Conservation (phyloP, 1,140 invertebrate species). For the Whitmania pigra region DNA sequence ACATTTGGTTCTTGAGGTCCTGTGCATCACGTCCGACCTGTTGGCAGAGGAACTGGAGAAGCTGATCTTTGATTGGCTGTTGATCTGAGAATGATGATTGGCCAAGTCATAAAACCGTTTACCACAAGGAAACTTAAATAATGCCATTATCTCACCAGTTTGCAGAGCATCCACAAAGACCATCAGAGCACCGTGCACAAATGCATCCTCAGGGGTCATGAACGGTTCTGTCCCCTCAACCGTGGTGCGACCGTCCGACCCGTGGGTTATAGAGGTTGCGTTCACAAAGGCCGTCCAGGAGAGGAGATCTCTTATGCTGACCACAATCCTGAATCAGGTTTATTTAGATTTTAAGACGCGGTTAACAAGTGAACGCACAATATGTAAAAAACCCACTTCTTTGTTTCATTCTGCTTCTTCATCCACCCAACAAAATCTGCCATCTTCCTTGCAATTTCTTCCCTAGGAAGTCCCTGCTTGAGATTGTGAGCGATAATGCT, state of each 20-base stretch:
- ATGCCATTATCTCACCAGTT: not conserved
- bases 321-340: slow-evolving; percentile 34
- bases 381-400: slow-evolving; percentile 40
- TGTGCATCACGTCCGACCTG: not conserved
- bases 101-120: too few relatives aligned
- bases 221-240: slow-evolving; percentile 19
- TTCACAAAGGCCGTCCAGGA: slow-evolving; percentile 84
- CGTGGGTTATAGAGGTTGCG: slow-evolving; percentile 25
- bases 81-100: too few relatives aligned
- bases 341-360: not conserved
- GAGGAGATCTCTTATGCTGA: slow-evolving; percentile 82
- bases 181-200: slow-evolving; percentile 74
- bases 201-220: slow-evolving; percentile 40
- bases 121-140: not conserved
- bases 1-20: not conserved
- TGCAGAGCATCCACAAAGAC: slow-evolving; percentile 75
- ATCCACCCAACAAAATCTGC: slow-evolving; percentile 71
- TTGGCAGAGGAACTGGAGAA: too few relatives aligned
- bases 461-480: slow-evolving; percentile 40
- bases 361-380: too few relatives aligned
- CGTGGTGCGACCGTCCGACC: slow-evolving; percentile 25
- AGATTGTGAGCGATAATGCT: slow-evolving; percentile 70
- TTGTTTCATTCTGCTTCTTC: slow-evolving; percentile 55
- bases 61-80: too few relatives aligned
- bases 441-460: slow-evolving; percentile 52